Evolutionary conservation across 2,888 invertebrate genomes (phyloP).

Genomic region (Trissoscelio sp.): DNA sequence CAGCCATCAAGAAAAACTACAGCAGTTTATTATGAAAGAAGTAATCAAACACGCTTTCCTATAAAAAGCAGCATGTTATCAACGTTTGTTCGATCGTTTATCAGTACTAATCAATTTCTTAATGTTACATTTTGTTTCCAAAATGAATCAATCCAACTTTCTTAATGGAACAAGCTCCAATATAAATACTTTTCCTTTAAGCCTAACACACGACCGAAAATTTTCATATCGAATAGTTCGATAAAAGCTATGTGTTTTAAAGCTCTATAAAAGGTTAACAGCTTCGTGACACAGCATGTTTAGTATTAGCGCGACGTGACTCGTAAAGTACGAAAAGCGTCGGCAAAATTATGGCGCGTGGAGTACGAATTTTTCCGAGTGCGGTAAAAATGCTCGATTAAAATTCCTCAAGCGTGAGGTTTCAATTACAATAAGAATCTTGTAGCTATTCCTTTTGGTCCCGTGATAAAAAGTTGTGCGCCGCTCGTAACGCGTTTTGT

Average conservation of each 20-base stretch:
- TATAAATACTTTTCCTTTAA: slow-evolving; percentile 46
- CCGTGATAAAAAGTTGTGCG: slow-evolving; percentile 33
- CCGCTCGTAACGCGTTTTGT: slow-evolving; percentile 32
- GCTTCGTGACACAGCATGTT: slow-evolving; percentile 62
- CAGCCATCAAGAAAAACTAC: slow-evolving; percentile 19
- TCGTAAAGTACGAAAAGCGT: slow-evolving; percentile 53
- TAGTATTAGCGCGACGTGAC: slow-evolving; percentile 54
- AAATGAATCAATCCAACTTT: too few relatives aligned
- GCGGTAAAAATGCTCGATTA: slow-evolving; percentile 52
- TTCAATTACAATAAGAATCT: slow-evolving; percentile 62
- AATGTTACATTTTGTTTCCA: too few relatives aligned
- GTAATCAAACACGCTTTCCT: not conserved
- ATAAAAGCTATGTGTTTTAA: slow-evolving; percentile 60
- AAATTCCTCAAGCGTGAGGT: slow-evolving; percentile 55
- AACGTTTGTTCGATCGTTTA: not conserved
- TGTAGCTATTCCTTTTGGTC: slow-evolving; percentile 30
- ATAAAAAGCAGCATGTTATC: not conserved
- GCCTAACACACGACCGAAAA: slow-evolving; percentile 29
- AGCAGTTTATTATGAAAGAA: slow-evolving; percentile 9
- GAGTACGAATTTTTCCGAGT: slow-evolving; percentile 24
- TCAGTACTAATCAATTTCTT: too few relatives aligned
- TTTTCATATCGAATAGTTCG: slow-evolving; percentile 52
- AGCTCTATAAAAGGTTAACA: slow-evolving; percentile 66
- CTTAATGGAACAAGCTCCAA: not conserved
- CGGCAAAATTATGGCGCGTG: slow-evolving; percentile 38